These are phyloP conservation scores for Crioceris asparagi DNA, from an alignment of 2,888 invertebrate species.

Conservation along the genomic window DNA sequence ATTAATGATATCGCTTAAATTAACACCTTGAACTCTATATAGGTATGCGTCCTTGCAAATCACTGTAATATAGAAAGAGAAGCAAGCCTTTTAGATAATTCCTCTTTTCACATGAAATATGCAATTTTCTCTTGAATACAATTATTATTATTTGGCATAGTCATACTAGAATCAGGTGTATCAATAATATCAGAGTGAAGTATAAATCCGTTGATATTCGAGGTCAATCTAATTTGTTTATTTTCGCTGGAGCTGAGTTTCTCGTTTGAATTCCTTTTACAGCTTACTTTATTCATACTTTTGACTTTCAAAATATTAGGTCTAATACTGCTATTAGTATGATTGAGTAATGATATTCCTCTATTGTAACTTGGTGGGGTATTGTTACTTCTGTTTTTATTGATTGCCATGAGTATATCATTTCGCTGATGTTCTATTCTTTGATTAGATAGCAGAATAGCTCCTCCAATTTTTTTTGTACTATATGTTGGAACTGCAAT, in stretches of 20 bases:
- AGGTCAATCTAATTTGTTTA: constrained; percentile 32
- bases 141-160: too few species aligned
- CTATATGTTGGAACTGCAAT: constrained; percentile 48
- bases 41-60: too few species aligned
- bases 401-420: constrained; percentile 32
- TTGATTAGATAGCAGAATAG: constrained; percentile 42
- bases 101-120: too few species aligned
- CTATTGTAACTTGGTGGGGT: too few species aligned
- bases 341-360: constrained; percentile 21
- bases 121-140: too few species aligned
- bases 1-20: too few species aligned
- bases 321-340: constrained; percentile 21
- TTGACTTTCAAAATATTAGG: constrained; percentile 30
- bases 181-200: too few species aligned
- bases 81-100: too few species aligned
- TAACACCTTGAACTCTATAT: too few species aligned
- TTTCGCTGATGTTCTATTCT: constrained; percentile 32
- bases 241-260: constrained; percentile 27
- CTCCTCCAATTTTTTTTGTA: constrained; percentile 46
- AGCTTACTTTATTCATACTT: constrained; percentile 25
- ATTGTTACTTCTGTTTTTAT: constrained; percentile 22
- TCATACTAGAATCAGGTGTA: too few species aligned
- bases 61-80: too few species aligned
- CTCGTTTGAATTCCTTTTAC: constrained; percentile 28
- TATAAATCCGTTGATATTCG: too few species aligned